Conservation (phyloP, 1,140 invertebrate genomes). For the Spodoptera litura region DNA sequence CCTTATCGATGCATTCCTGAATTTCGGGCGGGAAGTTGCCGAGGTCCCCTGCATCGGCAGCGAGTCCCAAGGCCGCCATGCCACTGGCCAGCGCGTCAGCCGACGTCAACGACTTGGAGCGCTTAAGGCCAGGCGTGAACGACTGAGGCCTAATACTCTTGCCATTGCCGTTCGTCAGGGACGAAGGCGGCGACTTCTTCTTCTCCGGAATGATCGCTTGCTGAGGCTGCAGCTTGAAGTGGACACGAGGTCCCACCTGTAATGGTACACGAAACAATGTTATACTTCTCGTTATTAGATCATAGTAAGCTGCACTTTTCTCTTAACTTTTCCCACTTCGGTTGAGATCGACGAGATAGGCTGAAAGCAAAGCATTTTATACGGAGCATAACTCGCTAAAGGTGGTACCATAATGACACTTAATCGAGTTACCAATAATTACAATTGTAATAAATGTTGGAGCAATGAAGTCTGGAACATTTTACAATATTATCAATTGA, state of each 20-base stretch:
- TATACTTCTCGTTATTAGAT: neutral
- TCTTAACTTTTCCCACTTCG: too few species aligned
- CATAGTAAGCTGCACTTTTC: too few species aligned
- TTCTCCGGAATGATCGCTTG: constrained; percentile 75
- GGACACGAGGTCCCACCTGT: constrained; percentile 85
- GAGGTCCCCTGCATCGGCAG: constrained; percentile 90
- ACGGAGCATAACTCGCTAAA: too few species aligned
- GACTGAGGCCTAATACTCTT: constrained; percentile 76
- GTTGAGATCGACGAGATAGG: too few species aligned
- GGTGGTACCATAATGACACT: too few species aligned
- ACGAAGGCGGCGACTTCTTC: constrained; percentile 82
- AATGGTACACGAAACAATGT: constrained; percentile 28
- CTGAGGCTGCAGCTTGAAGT: constrained; percentile 85
- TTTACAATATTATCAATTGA: too few species aligned
- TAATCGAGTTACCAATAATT: too few species aligned
- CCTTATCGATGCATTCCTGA: constrained; percentile 90
- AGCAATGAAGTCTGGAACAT: too few species aligned
- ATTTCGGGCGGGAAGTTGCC: constrained; percentile 91
- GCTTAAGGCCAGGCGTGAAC: constrained; percentile 88
- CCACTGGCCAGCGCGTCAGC: constrained; percentile 89
- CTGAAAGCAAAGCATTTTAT: too few species aligned
- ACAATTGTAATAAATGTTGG: too few species aligned
- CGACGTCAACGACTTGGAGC: constrained; percentile 93
- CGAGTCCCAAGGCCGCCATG: constrained; percentile 87
- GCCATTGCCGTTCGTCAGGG: constrained; percentile 76